Percentiles rank a stretch among this genome's conserved stretches.
phyloP scores from a whole-genome alignment of 2,888 invertebrate genomes.

The Drosophila dives region DNA sequence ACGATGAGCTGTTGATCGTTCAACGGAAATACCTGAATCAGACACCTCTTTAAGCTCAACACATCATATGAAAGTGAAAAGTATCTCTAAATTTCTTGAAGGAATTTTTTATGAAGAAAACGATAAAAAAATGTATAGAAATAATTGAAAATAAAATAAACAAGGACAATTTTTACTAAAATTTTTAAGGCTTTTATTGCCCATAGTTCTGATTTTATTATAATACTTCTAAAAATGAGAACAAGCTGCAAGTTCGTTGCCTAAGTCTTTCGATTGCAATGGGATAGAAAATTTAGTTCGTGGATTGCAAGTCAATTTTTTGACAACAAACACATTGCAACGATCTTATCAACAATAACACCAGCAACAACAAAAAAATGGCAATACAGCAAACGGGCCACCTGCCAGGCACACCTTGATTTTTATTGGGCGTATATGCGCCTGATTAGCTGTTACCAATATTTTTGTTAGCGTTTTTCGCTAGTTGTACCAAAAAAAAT shows the following conservation, averaged over 20 bases:
- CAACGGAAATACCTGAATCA: slow-evolving; percentile 59
- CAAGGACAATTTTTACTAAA: background rate
- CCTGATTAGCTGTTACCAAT: slow-evolving; percentile 68
- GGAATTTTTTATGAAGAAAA: background rate
- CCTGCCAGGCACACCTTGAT: slow-evolving; percentile 72
- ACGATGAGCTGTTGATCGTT: slow-evolving; percentile 35
- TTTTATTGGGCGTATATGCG: slow-evolving; percentile 53
- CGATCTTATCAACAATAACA: slow-evolving; percentile 74
- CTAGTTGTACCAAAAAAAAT: slow-evolving; percentile 71
- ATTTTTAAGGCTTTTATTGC: background rate
- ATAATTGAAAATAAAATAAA: background rate
- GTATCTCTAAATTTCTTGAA: background rate
- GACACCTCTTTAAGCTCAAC: slow-evolving; percentile 2
- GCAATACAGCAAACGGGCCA: slow-evolving; percentile 50
- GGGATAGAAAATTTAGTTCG: slow-evolving; percentile 61
- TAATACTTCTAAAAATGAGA: slow-evolving; percentile 38
- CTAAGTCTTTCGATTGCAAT: slow-evolving; percentile 74
- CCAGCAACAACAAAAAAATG: slow-evolving; percentile 37
- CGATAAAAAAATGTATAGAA: background rate
- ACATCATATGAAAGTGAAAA: background rate
- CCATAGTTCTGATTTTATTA: background rate
- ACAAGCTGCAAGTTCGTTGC: slow-evolving; percentile 61
- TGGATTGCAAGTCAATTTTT: slow-evolving; percentile 76
- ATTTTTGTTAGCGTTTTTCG: slow-evolving; percentile 53
- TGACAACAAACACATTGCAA: slow-evolving; percentile 78